A percentile compares a stretch with the other conserved stretches of the same genome.
Evolutionary conservation across 2,113 vertebrate genomes (phyloP).

Genomic region (Ovibos moschatus): DNA sequence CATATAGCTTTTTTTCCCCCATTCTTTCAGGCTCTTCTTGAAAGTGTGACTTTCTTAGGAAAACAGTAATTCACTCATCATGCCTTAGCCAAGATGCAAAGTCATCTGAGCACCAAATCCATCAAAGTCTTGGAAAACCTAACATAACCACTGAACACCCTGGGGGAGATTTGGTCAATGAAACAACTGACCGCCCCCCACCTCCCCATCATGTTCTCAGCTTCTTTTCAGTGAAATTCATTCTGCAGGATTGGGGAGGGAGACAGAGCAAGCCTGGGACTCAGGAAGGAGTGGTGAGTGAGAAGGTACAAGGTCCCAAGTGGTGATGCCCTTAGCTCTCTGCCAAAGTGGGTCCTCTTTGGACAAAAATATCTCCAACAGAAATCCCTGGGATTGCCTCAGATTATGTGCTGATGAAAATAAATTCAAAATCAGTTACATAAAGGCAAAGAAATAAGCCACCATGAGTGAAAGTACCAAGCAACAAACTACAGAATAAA

Average conservation of each 20-base stretch:
- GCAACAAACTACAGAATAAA: background rate
- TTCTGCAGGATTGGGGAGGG: background rate
- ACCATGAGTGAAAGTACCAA: background rate
- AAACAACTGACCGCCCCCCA: background rate
- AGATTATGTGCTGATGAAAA: background rate
- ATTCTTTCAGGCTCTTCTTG: background rate
- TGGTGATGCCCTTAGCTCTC: accelerated
- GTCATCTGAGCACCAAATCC: background rate
- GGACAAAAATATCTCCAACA: accelerated
- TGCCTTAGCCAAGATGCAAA: accelerated
- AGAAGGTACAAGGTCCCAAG: accelerated
- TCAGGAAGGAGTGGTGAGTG: accelerated
- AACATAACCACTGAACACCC: background rate
- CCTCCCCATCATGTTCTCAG: background rate
- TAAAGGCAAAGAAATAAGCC: background rate
- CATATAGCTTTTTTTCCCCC: accelerated
- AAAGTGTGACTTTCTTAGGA: conserved; percentile 11
- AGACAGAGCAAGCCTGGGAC: background rate
- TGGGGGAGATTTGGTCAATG: background rate
- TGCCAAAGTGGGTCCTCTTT: background rate
- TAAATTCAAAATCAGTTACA: background rate
- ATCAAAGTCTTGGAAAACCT: background rate
- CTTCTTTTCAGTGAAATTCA: background rate
- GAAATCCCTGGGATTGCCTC: background rate
- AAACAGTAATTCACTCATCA: background rate